A percentile compares a stretch with the other conserved stretches of the same genome.
phyloP scores from a whole-genome alignment of 2,888 invertebrate genomes.

The Andrena minutula region DNA sequence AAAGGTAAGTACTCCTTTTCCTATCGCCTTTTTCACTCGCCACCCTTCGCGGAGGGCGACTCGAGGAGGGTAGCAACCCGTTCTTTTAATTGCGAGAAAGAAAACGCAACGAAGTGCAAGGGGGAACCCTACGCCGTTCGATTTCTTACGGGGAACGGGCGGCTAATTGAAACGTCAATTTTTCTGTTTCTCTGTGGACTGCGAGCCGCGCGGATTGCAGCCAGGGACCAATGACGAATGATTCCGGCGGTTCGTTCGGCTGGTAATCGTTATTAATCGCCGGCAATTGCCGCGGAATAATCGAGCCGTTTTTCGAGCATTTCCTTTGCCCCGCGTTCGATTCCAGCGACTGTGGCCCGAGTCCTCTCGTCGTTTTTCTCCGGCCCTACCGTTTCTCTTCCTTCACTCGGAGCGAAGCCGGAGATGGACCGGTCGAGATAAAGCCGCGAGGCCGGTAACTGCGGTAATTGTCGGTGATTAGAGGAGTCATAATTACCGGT shows the following conservation, averaged over 20 bases:
- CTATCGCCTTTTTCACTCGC: not conserved
- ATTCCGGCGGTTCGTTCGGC: constrained; percentile 41
- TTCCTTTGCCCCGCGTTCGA: constrained; percentile 55
- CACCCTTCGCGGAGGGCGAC: not conserved
- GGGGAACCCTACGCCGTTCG: not conserved
- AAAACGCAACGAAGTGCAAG: not conserved
- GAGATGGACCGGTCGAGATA: constrained; percentile 82
- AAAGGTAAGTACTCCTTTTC: constrained; percentile 31
- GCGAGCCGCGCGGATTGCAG: not conserved
- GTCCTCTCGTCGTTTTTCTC: constrained; percentile 38
- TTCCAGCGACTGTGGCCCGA: constrained; percentile 25
- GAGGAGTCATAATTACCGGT: constrained; percentile 83
- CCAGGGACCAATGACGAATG: constrained; percentile 2
- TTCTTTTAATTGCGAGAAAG: not conserved
- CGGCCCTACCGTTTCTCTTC: constrained; percentile 44
- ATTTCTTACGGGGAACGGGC: not conserved
- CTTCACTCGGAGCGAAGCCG: constrained; percentile 53
- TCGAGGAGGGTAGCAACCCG: not conserved
- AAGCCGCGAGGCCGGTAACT: constrained; percentile 82
- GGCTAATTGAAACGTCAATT: constrained; percentile 20
- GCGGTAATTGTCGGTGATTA: constrained; percentile 84
- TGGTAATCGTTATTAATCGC: constrained; percentile 64
- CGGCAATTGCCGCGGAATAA: constrained; percentile 54
- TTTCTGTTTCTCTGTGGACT: constrained; percentile 8
- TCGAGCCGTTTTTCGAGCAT: constrained; percentile 21